These are phyloP conservation scores for Stenoptilia bipunctidactyla DNA, from an alignment of 2,888 invertebrate species.

Conservation along the genomic window DNA sequence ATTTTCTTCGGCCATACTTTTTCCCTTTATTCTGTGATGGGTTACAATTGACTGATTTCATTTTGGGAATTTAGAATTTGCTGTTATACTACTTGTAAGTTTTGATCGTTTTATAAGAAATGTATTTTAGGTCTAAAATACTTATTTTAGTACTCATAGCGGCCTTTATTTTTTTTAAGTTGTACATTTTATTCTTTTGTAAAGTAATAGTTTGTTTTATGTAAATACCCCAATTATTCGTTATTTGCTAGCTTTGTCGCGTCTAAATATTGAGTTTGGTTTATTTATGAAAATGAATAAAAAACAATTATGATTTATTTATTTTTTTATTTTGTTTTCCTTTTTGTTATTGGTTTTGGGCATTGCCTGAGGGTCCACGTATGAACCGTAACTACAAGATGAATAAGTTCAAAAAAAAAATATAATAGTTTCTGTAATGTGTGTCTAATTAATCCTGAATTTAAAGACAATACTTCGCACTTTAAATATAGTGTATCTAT, in stretches of 20 bases:
- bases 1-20: conserved; percentile 30
- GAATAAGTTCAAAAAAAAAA: not conserved
- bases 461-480: not conserved
- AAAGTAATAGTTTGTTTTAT: conserved; percentile 44
- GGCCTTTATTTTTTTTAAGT: conserved; percentile 44
- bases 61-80: conserved; percentile 24
- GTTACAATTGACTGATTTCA: conserved; percentile 39
- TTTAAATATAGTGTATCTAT: too few relatives aligned
- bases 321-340: conserved; percentile 32
- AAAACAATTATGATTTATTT: conserved; percentile 50
- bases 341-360: conserved; percentile 18
- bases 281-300: conserved; percentile 60
- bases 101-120: conserved; percentile 24
- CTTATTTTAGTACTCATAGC: conserved; percentile 22
- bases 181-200: conserved; percentile 54
- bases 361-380: not conserved
- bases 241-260: conserved; percentile 51
- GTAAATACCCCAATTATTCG: conserved; percentile 47
- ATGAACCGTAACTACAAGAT: conserved; percentile 4
- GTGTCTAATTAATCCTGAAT: not conserved
- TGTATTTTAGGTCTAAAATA: conserved; percentile 24
- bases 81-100: conserved; percentile 28
- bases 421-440: not conserved
- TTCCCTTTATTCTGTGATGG: conserved; percentile 36
- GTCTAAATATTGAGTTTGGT: conserved; percentile 59